Evolutionary conservation across 2,888 invertebrate species (phyloP), one percentile per base, ranked within the genome.

Genomic region (Spisula subtruncata): DNA sequence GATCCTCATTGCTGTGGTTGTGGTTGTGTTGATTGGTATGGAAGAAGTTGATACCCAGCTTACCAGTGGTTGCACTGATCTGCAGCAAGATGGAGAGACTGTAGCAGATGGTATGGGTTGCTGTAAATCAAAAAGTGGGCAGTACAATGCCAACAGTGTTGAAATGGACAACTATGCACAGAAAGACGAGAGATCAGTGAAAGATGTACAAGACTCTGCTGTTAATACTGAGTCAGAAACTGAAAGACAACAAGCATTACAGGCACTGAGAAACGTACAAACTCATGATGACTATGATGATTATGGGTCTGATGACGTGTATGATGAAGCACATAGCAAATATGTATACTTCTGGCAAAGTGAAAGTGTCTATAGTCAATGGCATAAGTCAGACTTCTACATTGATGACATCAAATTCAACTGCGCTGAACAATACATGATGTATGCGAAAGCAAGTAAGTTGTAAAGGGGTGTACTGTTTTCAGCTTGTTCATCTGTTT

Each of bases 351-450:
- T 96, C 89, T 96, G 92, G 90, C 91, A 93, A 32, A 94, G 93
- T 51, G 84, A 93, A n/a, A 94, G 93, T 75, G 93, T 95, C 10
- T 96, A 95, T 90, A 96, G 96, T 85, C 96, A 96, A 91, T 95
- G 94, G 87, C 93, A 95, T 81, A 90, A 86, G 18, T 93, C 93
- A 18, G 46, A 86, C 20, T 95, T 96, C 81, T 32, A 29, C 4
- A 90, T 95, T 5, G 94, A 94, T 90, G 95, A 90, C 2, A 79
- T 88, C 0, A 89, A 48, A 2, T 96, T 93, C 90, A 93, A 83
- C 81, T 96, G 95, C 93, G 95, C 96, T 18, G 96, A 96, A 83
- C 96, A 96, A 92, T 96, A 93, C 88, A 96, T 96, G 95, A 96
- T 96, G 96, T 94, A 95, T 88, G 90, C 91, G 81, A 96, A 96